phyloP scores from a whole-genome alignment of 2,113 vertebrate species.

The Cnemophilus loriae region DNA sequence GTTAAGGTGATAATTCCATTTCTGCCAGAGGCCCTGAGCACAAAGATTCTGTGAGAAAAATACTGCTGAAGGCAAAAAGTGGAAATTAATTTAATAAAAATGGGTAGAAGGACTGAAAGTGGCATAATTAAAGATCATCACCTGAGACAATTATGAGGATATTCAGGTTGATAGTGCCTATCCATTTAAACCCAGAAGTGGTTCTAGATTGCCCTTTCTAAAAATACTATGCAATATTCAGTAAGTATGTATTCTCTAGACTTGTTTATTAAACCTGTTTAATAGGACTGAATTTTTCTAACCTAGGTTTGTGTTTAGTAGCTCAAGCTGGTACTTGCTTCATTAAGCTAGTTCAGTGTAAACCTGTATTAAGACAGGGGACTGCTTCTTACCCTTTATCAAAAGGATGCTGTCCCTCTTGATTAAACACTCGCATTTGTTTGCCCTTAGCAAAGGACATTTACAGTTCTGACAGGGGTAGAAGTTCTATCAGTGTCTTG shows the following conservation, averaged over 20 bases:
- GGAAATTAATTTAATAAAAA: neutral
- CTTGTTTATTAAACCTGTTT: neutral
- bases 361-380: neutral
- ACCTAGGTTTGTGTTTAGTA: neutral
- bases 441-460: neutral
- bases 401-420: neutral
- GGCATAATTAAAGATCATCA: neutral
- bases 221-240: neutral
- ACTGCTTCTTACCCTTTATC: neutral
- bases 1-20: neutral
- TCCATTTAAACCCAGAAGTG: neutral
- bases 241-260: neutral
- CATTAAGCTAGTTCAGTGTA: neutral
- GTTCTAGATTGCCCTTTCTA: neutral
- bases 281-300: neutral
- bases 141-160: neutral
- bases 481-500: neutral
- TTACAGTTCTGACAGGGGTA: neutral
- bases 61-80: neutral
- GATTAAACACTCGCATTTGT: neutral
- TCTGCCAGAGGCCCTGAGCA: neutral
- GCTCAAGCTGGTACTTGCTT: neutral
- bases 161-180: neutral
- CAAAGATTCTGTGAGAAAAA: neutral
- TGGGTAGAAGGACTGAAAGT: neutral